phyloP scores from a whole-genome alignment of 2,113 vertebrate genomes.

The Ceratotherium simum region DNA sequence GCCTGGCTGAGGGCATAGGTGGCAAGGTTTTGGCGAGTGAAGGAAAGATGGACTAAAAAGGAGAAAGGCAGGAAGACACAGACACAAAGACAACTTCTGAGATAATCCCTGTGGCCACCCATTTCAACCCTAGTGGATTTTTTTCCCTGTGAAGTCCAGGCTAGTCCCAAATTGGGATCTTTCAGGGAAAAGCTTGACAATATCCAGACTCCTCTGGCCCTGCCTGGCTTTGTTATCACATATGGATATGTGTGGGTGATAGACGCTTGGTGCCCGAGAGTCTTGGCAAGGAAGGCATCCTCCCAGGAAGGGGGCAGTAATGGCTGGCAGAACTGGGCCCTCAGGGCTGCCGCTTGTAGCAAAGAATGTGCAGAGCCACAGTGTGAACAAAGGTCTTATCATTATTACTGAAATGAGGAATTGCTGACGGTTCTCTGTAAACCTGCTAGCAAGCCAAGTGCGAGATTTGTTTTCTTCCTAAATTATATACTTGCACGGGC shows the following conservation, averaged over 20 bases:
- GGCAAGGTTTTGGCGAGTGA: background rate
- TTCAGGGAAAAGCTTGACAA: background rate
- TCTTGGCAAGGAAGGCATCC: background rate
- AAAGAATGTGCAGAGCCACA: conserved; percentile 14
- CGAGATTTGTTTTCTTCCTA: background rate
- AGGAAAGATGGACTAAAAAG: background rate
- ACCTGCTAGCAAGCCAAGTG: background rate
- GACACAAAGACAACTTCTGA: background rate
- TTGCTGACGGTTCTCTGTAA: background rate
- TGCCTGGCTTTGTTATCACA: background rate
- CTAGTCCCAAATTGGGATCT: background rate
- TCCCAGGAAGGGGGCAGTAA: background rate
- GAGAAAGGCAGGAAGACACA: background rate
- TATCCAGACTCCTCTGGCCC: background rate
- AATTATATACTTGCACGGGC: background rate
- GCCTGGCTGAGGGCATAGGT: background rate
- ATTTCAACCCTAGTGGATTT: background rate
- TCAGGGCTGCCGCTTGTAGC: background rate
- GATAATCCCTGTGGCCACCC: background rate
- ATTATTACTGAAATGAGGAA: conserved; percentile 32
- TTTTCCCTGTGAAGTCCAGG: background rate
- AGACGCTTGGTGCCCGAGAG: background rate
- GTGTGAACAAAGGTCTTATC: conserved; percentile 15
- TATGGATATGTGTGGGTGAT: background rate
- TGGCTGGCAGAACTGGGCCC: background rate